Evolutionary conservation across 1,140 invertebrate genomes (phyloP).

Genomic region (Drosophila ananassae): DNA sequence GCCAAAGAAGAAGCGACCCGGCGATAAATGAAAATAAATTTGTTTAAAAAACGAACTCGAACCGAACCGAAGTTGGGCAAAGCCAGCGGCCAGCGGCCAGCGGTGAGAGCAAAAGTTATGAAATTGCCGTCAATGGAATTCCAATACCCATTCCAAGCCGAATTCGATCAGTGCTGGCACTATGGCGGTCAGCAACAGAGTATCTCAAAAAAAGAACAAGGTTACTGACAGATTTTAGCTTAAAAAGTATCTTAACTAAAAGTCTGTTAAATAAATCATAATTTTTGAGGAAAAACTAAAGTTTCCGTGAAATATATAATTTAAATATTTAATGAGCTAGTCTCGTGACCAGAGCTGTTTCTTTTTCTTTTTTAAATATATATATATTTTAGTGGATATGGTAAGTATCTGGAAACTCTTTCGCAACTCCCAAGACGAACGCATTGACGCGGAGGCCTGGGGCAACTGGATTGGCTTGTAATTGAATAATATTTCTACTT

Average conservation of each 20-base stretch:
- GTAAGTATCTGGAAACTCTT: slow-evolving; percentile 32
- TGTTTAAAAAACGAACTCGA: slow-evolving; percentile 32
- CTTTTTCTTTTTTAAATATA: slow-evolving; percentile 1
- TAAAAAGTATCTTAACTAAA: no score
- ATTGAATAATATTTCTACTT: slow-evolving; percentile 75
- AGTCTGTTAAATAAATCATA: no score
- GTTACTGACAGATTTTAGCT: no score
- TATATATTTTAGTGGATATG: slow-evolving; percentile 16
- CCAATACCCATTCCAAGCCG: slow-evolving; percentile 53
- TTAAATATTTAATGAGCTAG: background rate
- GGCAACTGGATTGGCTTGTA: slow-evolving; percentile 70
- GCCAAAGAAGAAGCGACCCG: slow-evolving; percentile 54
- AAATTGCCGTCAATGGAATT: slow-evolving; percentile 76
- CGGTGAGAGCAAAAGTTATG: slow-evolving; percentile 69
- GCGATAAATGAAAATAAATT: slow-evolving; percentile 59
- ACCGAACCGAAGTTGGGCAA: slow-evolving; percentile 45
- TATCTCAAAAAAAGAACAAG: background rate
- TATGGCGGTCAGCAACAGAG: slow-evolving; percentile 8
- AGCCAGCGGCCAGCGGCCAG: slow-evolving; percentile 49
- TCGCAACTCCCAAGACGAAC: slow-evolving; percentile 47
- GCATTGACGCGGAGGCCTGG: slow-evolving; percentile 38
- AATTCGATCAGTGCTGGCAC: slow-evolving; percentile 62
- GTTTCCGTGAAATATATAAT: background rate
- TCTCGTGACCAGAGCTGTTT: slow-evolving; percentile 6
- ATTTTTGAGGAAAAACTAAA: background rate